phyloP scores from a whole-genome alignment of 2,113 vertebrate species.

The Narcine bancroftii region DNA sequence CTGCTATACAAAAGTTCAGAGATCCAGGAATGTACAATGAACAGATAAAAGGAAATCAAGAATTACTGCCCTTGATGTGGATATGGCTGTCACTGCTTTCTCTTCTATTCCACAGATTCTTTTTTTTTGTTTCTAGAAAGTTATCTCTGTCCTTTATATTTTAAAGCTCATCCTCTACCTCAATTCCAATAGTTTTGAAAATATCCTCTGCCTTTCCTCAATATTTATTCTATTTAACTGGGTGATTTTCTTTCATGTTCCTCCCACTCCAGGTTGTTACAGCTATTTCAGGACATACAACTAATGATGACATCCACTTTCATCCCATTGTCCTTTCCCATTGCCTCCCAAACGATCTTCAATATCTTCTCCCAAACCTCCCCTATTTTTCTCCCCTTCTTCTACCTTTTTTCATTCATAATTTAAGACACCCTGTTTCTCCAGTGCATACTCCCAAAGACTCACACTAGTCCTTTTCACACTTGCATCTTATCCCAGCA shows the following conservation, averaged over 20 bases:
- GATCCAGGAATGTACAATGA: not conserved
- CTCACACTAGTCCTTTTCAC: no score
- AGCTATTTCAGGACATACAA: no score
- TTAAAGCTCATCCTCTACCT: not conserved
- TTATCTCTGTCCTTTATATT: not conserved
- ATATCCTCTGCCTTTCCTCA: no score
- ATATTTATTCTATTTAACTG: no score
- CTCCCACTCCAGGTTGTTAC: no score
- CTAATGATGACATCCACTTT: not conserved
- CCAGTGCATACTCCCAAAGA: no score
- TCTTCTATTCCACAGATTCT: not conserved
- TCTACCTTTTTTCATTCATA: not conserved
- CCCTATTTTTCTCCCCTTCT: not conserved
- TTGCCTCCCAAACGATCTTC: not conserved
- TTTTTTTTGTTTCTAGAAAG: not conserved
- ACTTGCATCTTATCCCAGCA: no score
- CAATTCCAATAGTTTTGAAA: not conserved
- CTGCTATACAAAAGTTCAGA: not conserved
- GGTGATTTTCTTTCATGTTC: no score
- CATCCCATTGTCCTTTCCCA: not conserved
- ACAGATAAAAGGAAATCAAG: not conserved
- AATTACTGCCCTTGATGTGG: not conserved
- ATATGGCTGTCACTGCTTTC: no score
- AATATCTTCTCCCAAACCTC: not conserved
- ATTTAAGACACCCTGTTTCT: no score